phyloP scores from a whole-genome alignment of 2,113 vertebrate genomes.

The Etheostoma cragini region DNA sequence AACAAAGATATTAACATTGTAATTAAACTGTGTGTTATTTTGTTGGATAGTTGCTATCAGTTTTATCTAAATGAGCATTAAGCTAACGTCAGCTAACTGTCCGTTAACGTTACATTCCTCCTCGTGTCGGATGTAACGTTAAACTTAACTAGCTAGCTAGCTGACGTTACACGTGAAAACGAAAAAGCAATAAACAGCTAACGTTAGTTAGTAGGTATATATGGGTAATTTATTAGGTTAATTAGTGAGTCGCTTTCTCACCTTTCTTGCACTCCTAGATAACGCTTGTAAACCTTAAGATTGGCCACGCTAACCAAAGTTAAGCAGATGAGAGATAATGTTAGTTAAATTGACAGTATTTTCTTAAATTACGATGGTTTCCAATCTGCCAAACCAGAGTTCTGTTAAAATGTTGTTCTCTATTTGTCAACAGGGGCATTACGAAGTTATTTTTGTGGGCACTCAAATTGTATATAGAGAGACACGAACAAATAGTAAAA shows the following conservation, averaged over 20 bases:
- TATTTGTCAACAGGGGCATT: neutral
- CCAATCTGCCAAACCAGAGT: neutral
- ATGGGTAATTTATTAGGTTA: neutral
- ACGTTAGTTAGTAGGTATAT: neutral
- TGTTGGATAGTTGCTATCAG: neutral
- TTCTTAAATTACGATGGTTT: neutral
- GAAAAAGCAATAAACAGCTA: too few species aligned
- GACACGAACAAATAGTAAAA: neutral
- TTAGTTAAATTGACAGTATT: neutral
- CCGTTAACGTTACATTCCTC: neutral
- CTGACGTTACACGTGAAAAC: neutral
- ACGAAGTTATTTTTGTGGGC: neutral
- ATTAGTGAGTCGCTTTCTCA: neutral
- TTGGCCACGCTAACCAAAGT: neutral
- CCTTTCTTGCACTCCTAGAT: neutral
- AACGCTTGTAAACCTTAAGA: neutral
- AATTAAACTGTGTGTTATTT: fast-evolving
- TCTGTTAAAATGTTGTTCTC: neutral
- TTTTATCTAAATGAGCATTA: neutral
- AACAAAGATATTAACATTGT: neutral
- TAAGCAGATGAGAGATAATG: neutral
- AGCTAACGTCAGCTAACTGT: neutral
- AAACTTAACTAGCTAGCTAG: conserved; percentile 1
- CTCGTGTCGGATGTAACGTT: neutral
- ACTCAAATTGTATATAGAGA: too few species aligned